These are phyloP conservation scores for Selenia dentaria DNA, from an alignment of 2,888 invertebrate genomes.

Conservation along the genomic window DNA sequence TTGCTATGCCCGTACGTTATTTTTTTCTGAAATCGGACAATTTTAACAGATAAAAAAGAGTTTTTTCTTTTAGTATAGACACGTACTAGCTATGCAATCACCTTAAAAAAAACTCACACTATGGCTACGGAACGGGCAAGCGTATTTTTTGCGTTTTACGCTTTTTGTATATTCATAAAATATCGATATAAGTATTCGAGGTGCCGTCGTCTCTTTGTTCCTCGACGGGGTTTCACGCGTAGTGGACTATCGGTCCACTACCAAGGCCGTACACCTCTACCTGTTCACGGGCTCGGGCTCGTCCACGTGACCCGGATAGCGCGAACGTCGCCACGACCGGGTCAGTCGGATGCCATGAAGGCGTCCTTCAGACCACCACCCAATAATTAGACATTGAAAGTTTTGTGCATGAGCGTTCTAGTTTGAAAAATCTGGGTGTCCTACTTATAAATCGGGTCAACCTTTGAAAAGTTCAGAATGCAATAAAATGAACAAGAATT, in stretches of 20 bases:
- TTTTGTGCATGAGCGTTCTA: constrained; percentile 28
- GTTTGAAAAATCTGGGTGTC: constrained; percentile 20
- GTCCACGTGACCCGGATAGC: constrained; percentile 78
- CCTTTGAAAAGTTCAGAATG: neutral
- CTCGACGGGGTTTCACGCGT: constrained; percentile 10
- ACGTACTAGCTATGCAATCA: no score
- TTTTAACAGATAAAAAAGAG: no score
- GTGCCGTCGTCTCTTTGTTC: no score
- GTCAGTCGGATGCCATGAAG: constrained; percentile 64
- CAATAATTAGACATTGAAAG: constrained; percentile 37
- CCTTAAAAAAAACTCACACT: no score
- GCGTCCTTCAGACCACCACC: constrained; percentile 58
- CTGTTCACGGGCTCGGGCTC: constrained; percentile 21
- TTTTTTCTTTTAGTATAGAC: no score
- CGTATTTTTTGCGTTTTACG: no score
- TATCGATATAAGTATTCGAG: no score
- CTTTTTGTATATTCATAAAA: no score
- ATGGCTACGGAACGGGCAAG: no score
- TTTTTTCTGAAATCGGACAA: no score
- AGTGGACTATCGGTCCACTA: constrained; percentile 43
- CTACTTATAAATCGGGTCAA: constrained; percentile 18
- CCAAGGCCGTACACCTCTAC: constrained; percentile 32
- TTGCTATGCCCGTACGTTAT: no score
- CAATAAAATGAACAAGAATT: no score
- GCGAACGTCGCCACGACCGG: constrained; percentile 80